A percentile compares a stretch with the other conserved stretches of the same genome.
Evolutionary conservation across 2,888 invertebrate genomes (phyloP).

Genomic region (Epsilonema sp.): DNA sequence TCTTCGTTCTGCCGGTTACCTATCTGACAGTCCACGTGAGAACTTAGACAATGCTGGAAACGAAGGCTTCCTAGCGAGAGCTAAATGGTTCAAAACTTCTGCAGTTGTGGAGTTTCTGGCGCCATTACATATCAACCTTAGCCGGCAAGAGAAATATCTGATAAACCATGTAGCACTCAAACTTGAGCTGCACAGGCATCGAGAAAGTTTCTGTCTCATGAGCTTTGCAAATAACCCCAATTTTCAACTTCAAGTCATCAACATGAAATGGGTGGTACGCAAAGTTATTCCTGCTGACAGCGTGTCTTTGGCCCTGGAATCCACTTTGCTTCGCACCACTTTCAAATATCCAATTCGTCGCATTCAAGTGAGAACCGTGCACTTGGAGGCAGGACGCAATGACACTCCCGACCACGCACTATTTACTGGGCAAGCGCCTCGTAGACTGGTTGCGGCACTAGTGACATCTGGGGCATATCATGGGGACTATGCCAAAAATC

Average conservation of each 20-base stretch:
- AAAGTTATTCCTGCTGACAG: not conserved
- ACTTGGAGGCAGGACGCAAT: not conserved
- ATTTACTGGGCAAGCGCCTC: constrained; percentile 1
- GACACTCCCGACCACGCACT: not conserved
- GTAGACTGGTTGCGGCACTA: not conserved
- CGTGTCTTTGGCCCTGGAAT: not conserved
- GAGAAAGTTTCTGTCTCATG: not conserved
- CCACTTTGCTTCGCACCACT: not conserved
- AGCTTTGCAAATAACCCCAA: not conserved
- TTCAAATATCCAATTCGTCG: not conserved
- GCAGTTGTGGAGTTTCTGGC: not conserved
- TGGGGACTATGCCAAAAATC: not conserved
- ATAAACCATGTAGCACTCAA: not conserved
- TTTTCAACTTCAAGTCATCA: not conserved
- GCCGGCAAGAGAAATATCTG: not conserved
- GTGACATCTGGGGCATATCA: not conserved
- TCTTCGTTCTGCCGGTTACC: not conserved
- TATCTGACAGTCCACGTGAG: not conserved
- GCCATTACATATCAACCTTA: not conserved
- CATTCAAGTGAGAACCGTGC: not conserved
- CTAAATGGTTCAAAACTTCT: not conserved
- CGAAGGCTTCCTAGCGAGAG: not conserved
- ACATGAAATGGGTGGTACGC: not conserved
- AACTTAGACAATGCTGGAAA: not conserved
- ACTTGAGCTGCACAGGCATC: not conserved